Conservation (phyloP, 2,888 invertebrate genomes). For the Epiblema foenella region DNA sequence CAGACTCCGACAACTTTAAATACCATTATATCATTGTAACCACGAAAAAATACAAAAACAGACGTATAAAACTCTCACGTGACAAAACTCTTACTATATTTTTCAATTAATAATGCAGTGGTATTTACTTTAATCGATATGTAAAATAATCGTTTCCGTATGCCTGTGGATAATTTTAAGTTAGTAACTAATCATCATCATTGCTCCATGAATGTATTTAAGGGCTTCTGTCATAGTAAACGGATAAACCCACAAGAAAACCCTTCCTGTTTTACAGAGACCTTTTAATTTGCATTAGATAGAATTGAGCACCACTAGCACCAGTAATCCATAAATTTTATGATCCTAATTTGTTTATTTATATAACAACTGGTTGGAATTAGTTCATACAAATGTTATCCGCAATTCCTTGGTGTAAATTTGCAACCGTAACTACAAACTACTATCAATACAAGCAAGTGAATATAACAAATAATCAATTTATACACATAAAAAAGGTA, state of each 20-base stretch:
- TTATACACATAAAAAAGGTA: not conserved
- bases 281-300: not conserved
- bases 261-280: no score
- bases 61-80: not conserved
- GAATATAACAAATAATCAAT: not conserved
- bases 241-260: not conserved
- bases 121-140: not conserved
- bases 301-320: not conserved
- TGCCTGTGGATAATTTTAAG: no score
- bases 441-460: not conserved
- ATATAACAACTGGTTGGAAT: not conserved
- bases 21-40: not conserved
- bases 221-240: not conserved
- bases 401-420: not conserved
- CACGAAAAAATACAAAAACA: not conserved
- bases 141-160: not conserved
- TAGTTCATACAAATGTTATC: no score
- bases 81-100: not conserved
- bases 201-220: no score
- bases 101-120: not conserved
- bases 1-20: conserved; percentile 1
- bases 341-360: no score
- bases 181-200: no score
- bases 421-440: not conserved
- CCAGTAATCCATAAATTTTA: not conserved